A percentile compares a stretch with the other conserved stretches of the same genome.
Evolutionary conservation across 2,113 vertebrate species (phyloP).

Genomic region (Muscicapa adusta): DNA sequence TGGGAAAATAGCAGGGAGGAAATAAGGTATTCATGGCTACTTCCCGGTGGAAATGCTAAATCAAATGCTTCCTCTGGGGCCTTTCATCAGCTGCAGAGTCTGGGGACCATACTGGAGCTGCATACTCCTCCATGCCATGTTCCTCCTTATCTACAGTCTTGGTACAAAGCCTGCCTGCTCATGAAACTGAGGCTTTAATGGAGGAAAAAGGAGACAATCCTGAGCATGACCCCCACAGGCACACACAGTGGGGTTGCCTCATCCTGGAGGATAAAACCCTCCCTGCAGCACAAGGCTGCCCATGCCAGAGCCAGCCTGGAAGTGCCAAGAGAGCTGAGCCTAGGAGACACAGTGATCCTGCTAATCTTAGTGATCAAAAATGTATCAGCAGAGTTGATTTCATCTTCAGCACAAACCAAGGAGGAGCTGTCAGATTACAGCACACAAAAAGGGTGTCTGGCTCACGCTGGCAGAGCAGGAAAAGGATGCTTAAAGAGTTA

Average conservation of each 20-base stretch:
- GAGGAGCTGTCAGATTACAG: neutral
- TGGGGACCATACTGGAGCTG: neutral
- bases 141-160: neutral
- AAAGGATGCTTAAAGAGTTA: neutral
- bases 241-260: neutral
- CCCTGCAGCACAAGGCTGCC: rapidly evolving
- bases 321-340: neutral
- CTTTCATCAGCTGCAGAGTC: neutral
- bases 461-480: neutral
- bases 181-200: neutral
- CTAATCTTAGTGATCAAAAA: neutral
- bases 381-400: neutral
- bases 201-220: neutral
- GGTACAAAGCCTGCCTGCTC: neutral
- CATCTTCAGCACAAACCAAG: neutral
- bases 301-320: neutral
- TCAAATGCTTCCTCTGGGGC: neutral
- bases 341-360: neutral
- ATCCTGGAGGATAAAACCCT: neutral
- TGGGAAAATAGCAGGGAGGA: neutral
- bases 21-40: neutral
- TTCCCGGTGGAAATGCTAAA: neutral
- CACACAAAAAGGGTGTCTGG: rapidly evolving
- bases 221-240: neutral
- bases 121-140: rapidly evolving